Percentiles rank a stretch among this genome's conserved stretches.
Evolutionary conservation across 2,888 invertebrate genomes (phyloP).

Genomic region (Drosophila cognata): DNA sequence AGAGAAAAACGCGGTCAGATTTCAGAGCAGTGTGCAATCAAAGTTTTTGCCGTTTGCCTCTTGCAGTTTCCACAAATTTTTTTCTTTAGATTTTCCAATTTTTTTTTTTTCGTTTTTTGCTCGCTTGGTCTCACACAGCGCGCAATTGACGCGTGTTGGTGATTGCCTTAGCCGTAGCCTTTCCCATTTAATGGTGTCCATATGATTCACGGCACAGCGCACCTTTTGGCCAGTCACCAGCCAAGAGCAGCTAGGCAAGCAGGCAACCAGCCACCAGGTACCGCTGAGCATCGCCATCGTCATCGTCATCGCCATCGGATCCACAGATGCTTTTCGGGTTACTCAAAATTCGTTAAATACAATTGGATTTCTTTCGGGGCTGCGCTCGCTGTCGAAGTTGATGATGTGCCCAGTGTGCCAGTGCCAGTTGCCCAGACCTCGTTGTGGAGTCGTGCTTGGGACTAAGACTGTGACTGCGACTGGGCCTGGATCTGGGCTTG

Average conservation of each 20-base stretch:
- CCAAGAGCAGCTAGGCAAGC: conserved; percentile 16
- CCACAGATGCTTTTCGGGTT: conserved; percentile 56
- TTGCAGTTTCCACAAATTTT: conserved; percentile 45
- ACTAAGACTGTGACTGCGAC: conserved; percentile 48
- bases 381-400: conserved; percentile 68
- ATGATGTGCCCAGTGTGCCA: conserved; percentile 69
- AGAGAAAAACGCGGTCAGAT: conserved; percentile 62
- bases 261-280: conserved; percentile 24
- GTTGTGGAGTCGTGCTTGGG: conserved; percentile 55
- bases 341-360: conserved; percentile 80
- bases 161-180: conserved; percentile 69
- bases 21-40: conserved; percentile 52
- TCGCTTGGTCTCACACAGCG: conserved; percentile 71
- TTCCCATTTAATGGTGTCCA: conserved; percentile 81
- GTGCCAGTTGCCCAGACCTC: conserved; percentile 54
- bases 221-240: conserved; percentile 50
- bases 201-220: conserved; percentile 80
- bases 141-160: conserved; percentile 79
- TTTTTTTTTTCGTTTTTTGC: conserved; percentile 6
- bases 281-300: conserved; percentile 36
- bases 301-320: conserved; percentile 47
- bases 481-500: conserved; percentile 31
- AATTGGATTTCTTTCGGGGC: conserved; percentile 78
- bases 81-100: conserved; percentile 21
- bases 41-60: conserved; percentile 30